Base-by-base conservation (phyloP, 2,797 vertebrate species). In the Centroberyx gerrardi region DNA sequence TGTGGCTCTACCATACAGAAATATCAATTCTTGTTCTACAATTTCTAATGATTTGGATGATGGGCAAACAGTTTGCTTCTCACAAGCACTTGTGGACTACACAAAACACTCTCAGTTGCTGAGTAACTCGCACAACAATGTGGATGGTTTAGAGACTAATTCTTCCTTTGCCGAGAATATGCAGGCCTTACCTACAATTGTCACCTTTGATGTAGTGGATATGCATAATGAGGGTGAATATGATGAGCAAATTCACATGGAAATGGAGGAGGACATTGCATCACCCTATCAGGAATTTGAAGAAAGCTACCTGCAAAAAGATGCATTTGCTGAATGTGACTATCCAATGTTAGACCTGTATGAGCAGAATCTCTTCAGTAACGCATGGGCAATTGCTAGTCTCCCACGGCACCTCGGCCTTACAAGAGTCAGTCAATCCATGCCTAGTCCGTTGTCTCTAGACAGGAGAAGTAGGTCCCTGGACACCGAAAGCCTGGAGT, bases 211-310 rank as follows among this genome's bases (percentile, higher is more conserved):
- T 15, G 96, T 99, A 0, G 98, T 97, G 0, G 97, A 99, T 0
- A 96, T 99, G 91, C 97, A 99, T 49, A 98, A 98, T 2, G 98
- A 99, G 86, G 98, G 97, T 0, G 96, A 98, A 78, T 99, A 97
- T 0, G 98, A 99, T 56, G 96, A 97, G 79, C 97, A 95, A 62
- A 94, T 95, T 0, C 97, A 97, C 73, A 95, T 97, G 93, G 97
- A 93, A 0, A 94, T 95, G 0, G 97, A 96, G 1, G 97, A 97
- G 87, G 97, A 96, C 72, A 92, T 96, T 3, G 92, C 96, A 0
- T 95, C 95, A 0, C 96, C 97, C 18, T 97, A 96, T 68, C 97
- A 98, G 93, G 95, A 94, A 52, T 98, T 97, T 54, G 96, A 97
- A 0, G 95, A 97, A 0, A 94, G 96, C 90, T 99, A 96, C 3